Evolutionary conservation across 2,888 invertebrate genomes (phyloP).

Genomic region (Notodromas monacha): DNA sequence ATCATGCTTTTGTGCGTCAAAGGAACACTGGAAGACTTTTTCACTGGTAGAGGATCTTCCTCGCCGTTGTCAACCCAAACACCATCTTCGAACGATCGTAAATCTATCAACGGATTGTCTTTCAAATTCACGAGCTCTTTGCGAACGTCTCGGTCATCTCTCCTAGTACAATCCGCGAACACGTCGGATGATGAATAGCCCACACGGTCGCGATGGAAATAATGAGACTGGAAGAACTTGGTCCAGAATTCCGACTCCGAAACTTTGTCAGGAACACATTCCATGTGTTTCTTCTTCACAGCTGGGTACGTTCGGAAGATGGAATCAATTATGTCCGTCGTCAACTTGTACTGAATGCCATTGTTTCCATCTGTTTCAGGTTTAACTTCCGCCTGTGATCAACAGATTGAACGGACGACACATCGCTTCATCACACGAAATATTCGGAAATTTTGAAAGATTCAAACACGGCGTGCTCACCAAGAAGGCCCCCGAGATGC

Average conservation of each 20-base stretch:
- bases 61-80: background rate
- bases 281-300: constrained; percentile 77
- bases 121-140: constrained; percentile 7
- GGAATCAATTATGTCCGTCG: constrained; percentile 79
- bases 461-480: constrained; percentile 14
- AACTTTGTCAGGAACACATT: constrained; percentile 79
- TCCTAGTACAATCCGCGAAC: constrained; percentile 85
- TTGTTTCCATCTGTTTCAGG: constrained; percentile 88
- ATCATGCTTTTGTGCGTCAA: too few species aligned
- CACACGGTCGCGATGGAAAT: constrained; percentile 50
- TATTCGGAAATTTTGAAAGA: constrained; percentile 11
- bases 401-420: too few species aligned
- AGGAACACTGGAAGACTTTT: too few species aligned
- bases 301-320: constrained; percentile 98
- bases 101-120: constrained; percentile 1
- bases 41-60: background rate
- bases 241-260: constrained; percentile 95
- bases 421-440: too few species aligned
- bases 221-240: constrained; percentile 96
- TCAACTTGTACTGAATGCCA: constrained; percentile 83
- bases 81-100: background rate
- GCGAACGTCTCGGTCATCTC: constrained; percentile 39
- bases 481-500: constrained; percentile 31
- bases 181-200: constrained; percentile 57
- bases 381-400: constrained; percentile 76